Conservation (phyloP, 2,888 invertebrate genomes). For the Drosophila prostipennis region DNA sequence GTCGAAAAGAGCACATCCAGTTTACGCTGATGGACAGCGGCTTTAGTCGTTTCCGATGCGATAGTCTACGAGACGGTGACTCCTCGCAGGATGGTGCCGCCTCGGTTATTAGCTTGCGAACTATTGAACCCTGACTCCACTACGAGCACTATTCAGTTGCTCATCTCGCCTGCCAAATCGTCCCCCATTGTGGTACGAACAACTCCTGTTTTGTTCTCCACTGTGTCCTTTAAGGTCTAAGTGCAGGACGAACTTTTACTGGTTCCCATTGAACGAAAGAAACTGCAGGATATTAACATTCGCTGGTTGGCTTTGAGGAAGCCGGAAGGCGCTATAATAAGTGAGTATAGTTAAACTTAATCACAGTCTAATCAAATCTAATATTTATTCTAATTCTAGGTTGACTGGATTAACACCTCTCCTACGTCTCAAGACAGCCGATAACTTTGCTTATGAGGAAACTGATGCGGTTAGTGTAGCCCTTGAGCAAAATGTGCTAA, state of each 20-base stretch:
- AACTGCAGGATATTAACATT: slow-evolving; percentile 88
- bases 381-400: slow-evolving; percentile 82
- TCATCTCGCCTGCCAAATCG: slow-evolving; percentile 73
- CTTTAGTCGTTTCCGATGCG: slow-evolving; percentile 85
- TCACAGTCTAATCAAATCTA: not conserved
- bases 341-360: slow-evolving; percentile 84
- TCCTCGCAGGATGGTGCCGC: slow-evolving; percentile 72
- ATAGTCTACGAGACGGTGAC: slow-evolving; percentile 80
- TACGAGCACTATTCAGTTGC: slow-evolving; percentile 73
- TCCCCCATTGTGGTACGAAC: slow-evolving; percentile 80
- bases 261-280: slow-evolving; percentile 88
- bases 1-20: slow-evolving; percentile 84
- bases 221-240: slow-evolving; percentile 87
- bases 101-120: slow-evolving; percentile 67
- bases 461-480: slow-evolving; percentile 89
- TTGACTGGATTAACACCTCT: slow-evolving; percentile 89
- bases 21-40: slow-evolving; percentile 88
- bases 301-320: slow-evolving; percentile 92
- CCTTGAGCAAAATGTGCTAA: slow-evolving; percentile 87
- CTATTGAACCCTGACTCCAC: slow-evolving; percentile 85
- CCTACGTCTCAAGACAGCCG: slow-evolving; percentile 90
- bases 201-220: slow-evolving; percentile 83
- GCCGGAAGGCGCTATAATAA: slow-evolving; percentile 91
- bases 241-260: slow-evolving; percentile 89
- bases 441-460: slow-evolving; percentile 91